Conservation (phyloP, 2,113 vertebrate species). For the Indri indri region DNA sequence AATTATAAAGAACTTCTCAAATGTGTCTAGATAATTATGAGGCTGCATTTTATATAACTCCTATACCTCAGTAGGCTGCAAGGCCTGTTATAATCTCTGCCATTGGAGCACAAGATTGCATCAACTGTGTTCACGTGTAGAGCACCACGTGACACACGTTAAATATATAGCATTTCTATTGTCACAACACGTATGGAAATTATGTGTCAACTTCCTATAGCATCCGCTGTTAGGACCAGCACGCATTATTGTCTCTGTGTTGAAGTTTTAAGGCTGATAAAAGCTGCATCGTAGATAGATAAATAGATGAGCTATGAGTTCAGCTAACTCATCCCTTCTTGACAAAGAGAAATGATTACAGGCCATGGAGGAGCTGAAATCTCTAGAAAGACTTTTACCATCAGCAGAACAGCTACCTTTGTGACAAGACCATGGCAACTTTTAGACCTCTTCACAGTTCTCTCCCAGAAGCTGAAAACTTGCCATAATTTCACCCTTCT, state of each 20-base stretch:
- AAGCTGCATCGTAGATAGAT: neutral
- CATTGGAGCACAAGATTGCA: neutral
- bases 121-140: neutral
- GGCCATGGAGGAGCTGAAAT: neutral
- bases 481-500: neutral
- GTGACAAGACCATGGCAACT: neutral
- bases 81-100: conserved; percentile 12
- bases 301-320: neutral
- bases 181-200: neutral
- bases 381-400: neutral
- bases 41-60: conserved; percentile 60
- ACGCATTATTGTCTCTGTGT: neutral
- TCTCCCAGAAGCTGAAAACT: neutral
- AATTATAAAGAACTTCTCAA: conserved; percentile 79
- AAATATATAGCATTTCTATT: neutral
- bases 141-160: neutral
- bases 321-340: neutral
- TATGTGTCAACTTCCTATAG: neutral
- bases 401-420: neutral
- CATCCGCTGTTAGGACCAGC: neutral
- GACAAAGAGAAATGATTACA: neutral
- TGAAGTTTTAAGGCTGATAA: neutral
- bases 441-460: neutral
- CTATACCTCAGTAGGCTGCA: conserved; percentile 48
- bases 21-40: conserved; percentile 80